phyloP scores from a whole-genome alignment of 2,888 invertebrate species.

The Pyrgus malvae region DNA sequence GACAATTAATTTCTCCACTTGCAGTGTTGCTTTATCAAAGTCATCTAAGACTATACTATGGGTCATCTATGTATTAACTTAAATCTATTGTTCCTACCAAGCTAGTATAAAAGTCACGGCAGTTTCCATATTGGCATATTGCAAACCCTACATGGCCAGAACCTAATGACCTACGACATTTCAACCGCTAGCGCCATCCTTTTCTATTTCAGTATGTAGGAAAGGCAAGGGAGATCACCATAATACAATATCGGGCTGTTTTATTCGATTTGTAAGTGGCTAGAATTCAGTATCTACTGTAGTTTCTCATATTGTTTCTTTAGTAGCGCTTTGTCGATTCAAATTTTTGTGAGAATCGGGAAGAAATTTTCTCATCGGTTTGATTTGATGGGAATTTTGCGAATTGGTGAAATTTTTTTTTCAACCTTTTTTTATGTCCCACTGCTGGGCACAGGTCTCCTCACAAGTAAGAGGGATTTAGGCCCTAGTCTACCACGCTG shows the following conservation, averaged over 20 bases:
- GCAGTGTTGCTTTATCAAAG: slow-evolving; percentile 56
- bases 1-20: slow-evolving; percentile 56
- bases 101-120: slow-evolving; percentile 68
- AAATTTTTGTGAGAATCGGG: slow-evolving; percentile 37
- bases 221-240: slow-evolving; percentile 60
- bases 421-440: no score
- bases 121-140: slow-evolving; percentile 80
- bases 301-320: slow-evolving; percentile 70
- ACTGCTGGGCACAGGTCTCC: no score
- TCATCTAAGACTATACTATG: slow-evolving; percentile 56
- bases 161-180: slow-evolving; percentile 82
- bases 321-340: slow-evolving; percentile 45
- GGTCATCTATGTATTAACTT: slow-evolving; percentile 66
- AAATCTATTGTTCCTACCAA: slow-evolving; percentile 69
- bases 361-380: slow-evolving; percentile 24
- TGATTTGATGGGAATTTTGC: slow-evolving; percentile 5
- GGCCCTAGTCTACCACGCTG: no score
- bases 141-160: slow-evolving; percentile 72
- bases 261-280: slow-evolving; percentile 74
- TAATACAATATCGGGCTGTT: slow-evolving; percentile 76
- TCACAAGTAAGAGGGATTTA: no score
- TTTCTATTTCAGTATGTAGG: slow-evolving; percentile 46
- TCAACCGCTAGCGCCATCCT: slow-evolving; percentile 66
- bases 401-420: background rate
- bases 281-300: slow-evolving; percentile 61